A percentile compares a stretch with the other conserved stretches of the same genome.
These are phyloP conservation scores for Buteo buteo DNA, from an alignment of 2,113 vertebrate species.

Conservation along the genomic window DNA sequence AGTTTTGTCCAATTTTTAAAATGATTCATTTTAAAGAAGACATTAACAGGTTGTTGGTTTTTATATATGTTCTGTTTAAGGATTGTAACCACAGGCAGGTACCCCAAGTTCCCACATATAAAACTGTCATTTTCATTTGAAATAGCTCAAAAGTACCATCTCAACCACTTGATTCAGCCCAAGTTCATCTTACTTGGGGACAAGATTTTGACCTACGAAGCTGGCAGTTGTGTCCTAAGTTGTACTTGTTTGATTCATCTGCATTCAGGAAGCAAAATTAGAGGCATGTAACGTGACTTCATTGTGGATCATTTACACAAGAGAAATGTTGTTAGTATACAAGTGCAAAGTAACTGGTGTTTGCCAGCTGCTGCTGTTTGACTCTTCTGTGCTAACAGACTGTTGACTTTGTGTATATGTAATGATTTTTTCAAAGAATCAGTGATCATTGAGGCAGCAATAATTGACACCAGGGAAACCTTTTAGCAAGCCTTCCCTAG, in stretches of 20 bases:
- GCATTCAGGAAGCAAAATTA: background rate
- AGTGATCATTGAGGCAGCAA: slow-evolving; percentile 16
- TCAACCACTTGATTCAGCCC: background rate
- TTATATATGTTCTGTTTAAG: background rate
- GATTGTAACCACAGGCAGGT: background rate
- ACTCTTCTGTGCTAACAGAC: background rate
- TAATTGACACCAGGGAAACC: slow-evolving; percentile 12
- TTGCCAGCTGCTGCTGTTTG: slow-evolving; percentile 4
- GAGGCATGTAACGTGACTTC: background rate
- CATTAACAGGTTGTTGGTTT: background rate
- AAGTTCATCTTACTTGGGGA: background rate
- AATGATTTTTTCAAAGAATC: slow-evolving; percentile 4
- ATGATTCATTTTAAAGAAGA: background rate
- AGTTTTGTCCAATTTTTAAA: background rate
- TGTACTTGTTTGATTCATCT: background rate
- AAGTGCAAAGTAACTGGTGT: background rate
- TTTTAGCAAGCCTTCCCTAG: background rate
- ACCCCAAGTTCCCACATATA: background rate
- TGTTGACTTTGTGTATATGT: background rate
- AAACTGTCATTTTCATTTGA: background rate
- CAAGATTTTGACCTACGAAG: background rate
- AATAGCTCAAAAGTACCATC: background rate
- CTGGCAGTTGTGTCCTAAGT: background rate
- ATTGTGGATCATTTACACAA: background rate
- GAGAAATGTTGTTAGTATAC: background rate